Evolutionary conservation across 2,797 vertebrate genomes (phyloP), one percentile per base, ranked within the genome.

Genomic region (Caiman crocodilus): DNA sequence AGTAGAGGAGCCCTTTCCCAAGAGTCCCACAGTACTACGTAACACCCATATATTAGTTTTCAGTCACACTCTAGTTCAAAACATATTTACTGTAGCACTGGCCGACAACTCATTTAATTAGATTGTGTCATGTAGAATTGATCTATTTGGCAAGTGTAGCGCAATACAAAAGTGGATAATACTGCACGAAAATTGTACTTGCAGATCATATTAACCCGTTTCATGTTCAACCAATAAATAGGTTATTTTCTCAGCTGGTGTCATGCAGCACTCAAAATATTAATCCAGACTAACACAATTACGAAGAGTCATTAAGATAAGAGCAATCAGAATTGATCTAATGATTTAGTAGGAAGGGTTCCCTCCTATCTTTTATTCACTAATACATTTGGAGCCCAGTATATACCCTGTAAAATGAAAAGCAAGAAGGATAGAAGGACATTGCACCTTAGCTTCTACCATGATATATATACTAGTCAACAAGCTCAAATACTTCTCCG

Each of bases 101-200:
- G 71, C 30, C 73, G 55, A 71, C 56, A 88, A 58, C 90, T 93
- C 76, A 91, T 86, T 94, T 91, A 93, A 91, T 65, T 92, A 26
- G 17, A 91, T 92, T 95, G 84, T 84, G 88, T 92, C 60, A 77
- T 17, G 85, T 14, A 91, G 67, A 95, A 96, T 79, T 73, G 75
- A 93, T 88, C 59, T 57, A 14, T 78, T 95, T 94, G 92, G 88
- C 80, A 95, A 92, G 85, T 73, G 32, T 32, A 91, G 82, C 25
- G 63, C 57, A 64, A 86, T 77, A 61, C 28, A 77, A 26, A 71
- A 83, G 15, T 84, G 50, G 84, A 79, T 90, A 84, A 82, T 64
- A 86, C 63, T 74, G 13, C 55, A 73, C 56, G 58, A 61, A 82
- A 84, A 82, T 28, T 75, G 59, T 76, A 77, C 5, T 94, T 67